Percentiles rank a stretch among this genome's conserved stretches.
These are phyloP conservation scores for Ophraella communa DNA, from an alignment of 2,888 invertebrate genomes.

Conservation along the genomic window DNA sequence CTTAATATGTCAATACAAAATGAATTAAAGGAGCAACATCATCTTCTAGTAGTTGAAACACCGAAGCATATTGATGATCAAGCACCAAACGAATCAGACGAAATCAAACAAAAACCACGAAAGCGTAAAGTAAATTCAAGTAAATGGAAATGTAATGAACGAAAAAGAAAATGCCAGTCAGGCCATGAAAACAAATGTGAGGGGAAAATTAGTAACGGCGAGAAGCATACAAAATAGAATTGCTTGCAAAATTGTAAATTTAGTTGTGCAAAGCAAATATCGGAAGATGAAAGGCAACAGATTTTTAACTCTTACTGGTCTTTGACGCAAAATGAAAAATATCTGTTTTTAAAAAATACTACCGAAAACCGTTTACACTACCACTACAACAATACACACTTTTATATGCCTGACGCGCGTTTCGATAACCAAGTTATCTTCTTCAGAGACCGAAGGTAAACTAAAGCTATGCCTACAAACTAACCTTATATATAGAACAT, in stretches of 20 bases:
- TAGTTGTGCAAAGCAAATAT: slow-evolving; percentile 16
- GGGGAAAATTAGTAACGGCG: slow-evolving; percentile 16
- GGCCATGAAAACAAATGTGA: slow-evolving; percentile 13
- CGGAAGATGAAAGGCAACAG: not conserved
- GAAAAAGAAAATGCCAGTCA: slow-evolving; percentile 18
- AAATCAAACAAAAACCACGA: slow-evolving; percentile 5
- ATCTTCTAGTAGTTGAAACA: not conserved
- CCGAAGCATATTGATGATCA: not conserved
- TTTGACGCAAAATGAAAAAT: slow-evolving; percentile 25
- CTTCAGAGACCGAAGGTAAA: too few species aligned
- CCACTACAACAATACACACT: too few species aligned
- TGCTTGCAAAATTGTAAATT: slow-evolving; percentile 22
- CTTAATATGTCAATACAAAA: not conserved
- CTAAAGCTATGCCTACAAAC: too few species aligned
- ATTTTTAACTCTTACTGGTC: slow-evolving; percentile 17
- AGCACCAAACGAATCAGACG: not conserved
- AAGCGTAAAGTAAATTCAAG: not conserved
- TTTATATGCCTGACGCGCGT: too few species aligned
- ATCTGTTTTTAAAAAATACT: slow-evolving; percentile 13
- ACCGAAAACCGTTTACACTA: too few species aligned
- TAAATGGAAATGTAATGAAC: slow-evolving; percentile 10
- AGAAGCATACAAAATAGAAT: slow-evolving; percentile 16
- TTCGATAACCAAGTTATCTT: too few species aligned
- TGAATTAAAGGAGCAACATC: slow-evolving; percentile 1
- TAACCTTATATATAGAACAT: too few species aligned